Evolutionary conservation across 2,888 invertebrate genomes (phyloP).

Genomic region (Eugnorisma glareosa): DNA sequence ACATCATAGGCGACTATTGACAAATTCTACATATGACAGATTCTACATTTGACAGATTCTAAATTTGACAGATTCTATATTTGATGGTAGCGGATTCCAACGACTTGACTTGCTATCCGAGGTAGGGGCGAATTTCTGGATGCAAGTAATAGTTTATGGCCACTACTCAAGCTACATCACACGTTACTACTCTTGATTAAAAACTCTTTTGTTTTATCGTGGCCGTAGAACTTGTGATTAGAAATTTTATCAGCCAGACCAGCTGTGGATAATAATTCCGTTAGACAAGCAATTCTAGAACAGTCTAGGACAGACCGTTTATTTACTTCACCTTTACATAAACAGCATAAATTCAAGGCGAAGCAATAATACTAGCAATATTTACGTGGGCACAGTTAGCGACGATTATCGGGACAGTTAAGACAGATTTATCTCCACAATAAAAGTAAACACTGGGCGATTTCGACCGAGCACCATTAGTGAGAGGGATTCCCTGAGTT

Average conservation of each 20-base stretch:
- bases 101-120: not conserved
- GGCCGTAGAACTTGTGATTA: not conserved
- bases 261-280: not conserved
- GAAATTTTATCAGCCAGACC: not conserved
- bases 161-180: not conserved
- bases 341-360: conserved; percentile 53
- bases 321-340: conserved; percentile 38
- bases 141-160: not conserved
- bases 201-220: not conserved
- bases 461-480: conserved; percentile 85
- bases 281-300: not conserved
- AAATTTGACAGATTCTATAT: too few relatives aligned
- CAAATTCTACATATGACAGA: too few relatives aligned
- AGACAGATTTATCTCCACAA: conserved; percentile 89
- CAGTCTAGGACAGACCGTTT: conserved; percentile 17
- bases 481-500: conserved; percentile 79
- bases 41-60: too few relatives aligned
- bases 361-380: conserved; percentile 68
- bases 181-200: conserved; percentile 1
- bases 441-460: conserved; percentile 88
- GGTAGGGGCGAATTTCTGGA: not conserved
- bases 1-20: too few relatives aligned
- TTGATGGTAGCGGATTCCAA: not conserved
- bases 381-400: conserved; percentile 83
- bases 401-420: conserved; percentile 88